These are phyloP conservation scores for Microcebus lehilahytsara DNA, from an alignment of 2,113 vertebrate genomes.

Conservation along the genomic window DNA sequence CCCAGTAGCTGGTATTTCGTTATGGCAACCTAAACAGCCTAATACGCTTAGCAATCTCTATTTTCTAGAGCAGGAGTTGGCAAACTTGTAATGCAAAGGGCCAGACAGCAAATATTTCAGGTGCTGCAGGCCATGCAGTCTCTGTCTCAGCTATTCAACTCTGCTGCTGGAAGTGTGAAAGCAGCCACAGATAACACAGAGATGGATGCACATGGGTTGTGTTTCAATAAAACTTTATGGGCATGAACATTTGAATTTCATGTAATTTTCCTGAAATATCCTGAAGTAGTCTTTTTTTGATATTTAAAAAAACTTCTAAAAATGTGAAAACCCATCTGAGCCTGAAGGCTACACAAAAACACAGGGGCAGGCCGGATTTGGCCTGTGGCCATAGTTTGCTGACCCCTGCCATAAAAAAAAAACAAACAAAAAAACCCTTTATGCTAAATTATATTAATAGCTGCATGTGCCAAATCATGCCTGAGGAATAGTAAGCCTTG, in stretches of 20 bases:
- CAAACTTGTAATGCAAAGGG: background rate
- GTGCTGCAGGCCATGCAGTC: too few relatives aligned
- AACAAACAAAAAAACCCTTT: background rate
- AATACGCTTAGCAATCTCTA: background rate
- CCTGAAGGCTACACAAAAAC: background rate
- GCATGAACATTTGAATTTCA: background rate
- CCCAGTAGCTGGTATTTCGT: background rate
- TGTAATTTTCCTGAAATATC: background rate
- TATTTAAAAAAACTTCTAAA: background rate
- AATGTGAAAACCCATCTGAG: background rate
- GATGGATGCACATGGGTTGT: too few relatives aligned
- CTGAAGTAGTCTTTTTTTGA: background rate
- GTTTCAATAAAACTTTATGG: background rate
- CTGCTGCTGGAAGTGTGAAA: background rate
- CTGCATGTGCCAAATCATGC: background rate
- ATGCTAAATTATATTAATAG: background rate
- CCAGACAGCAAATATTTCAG: too few relatives aligned
- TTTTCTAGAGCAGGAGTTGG: too few relatives aligned
- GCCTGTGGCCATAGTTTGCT: background rate
- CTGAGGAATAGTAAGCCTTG: background rate
- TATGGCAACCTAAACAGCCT: background rate
- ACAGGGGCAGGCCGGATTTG: background rate
- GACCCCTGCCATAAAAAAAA: background rate
- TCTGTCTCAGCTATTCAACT: too few relatives aligned
- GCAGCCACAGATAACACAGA: background rate